phyloP scores from a whole-genome alignment of 2,113 vertebrate genomes.

The Zosterops lateralis region DNA sequence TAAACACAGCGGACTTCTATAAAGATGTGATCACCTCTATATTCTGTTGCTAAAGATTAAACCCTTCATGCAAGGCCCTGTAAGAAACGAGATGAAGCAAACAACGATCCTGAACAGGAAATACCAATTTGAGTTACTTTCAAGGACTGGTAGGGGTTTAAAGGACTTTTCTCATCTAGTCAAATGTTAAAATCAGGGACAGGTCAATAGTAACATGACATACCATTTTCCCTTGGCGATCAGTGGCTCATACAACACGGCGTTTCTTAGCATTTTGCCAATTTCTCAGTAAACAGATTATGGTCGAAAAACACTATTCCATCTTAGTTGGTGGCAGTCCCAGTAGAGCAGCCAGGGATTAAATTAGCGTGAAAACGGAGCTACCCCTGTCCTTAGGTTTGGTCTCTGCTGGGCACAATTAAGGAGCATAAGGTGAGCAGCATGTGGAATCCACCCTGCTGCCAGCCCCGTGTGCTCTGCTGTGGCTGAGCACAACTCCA shows the following conservation, averaged over 20 bases:
- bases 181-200: background rate
- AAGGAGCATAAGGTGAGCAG: constrained; percentile 58
- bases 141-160: background rate
- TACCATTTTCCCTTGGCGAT: background rate
- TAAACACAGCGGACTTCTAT: background rate
- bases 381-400: background rate
- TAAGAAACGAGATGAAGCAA: background rate
- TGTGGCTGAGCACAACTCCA: background rate
- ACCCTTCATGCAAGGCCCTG: background rate
- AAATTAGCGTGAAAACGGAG: background rate
- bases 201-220: background rate
- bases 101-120: background rate
- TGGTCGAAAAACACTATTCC: background rate
- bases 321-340: background rate
- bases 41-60: background rate
- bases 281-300: background rate
- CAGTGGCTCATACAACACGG: background rate
- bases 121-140: background rate
- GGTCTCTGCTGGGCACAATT: background rate
- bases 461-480: background rate
- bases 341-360: background rate
- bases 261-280: background rate
- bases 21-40: background rate
- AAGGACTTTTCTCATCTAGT: background rate
- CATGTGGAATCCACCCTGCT: constrained; percentile 26